Conservation (phyloP, 1,140 invertebrate species). For the Drosophila virilis region DNA sequence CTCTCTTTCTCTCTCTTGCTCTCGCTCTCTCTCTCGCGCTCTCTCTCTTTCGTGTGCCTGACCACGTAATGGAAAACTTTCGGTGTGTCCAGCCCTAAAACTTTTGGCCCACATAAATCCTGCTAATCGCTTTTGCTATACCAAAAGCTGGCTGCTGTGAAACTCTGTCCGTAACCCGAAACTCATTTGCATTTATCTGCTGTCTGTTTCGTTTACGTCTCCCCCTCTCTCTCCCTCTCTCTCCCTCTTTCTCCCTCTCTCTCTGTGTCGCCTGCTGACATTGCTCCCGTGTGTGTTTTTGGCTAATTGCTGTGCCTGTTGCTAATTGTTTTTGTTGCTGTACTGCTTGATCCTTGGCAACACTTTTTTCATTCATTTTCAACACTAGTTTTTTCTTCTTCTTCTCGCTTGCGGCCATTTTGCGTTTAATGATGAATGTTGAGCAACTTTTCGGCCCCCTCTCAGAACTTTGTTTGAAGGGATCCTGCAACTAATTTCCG, state of each 20-base stretch:
- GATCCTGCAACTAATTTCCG: conserved; percentile 67
- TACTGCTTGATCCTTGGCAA: conserved; percentile 29
- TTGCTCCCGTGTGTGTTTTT: conserved; percentile 14
- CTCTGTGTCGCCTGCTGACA: not conserved
- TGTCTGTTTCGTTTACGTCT: conserved; percentile 48
- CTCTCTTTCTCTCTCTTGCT: conserved; percentile 12
- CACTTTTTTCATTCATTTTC: conserved; percentile 55
- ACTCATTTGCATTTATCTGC: conserved; percentile 55
- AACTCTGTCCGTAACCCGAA: conserved; percentile 29
- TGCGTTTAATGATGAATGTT: conserved; percentile 42
- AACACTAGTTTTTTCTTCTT: conserved; percentile 35
- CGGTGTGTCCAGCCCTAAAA: conserved; percentile 35
- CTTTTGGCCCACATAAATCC: conserved; percentile 67
- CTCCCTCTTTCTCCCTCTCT: not conserved
- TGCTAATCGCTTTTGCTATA: conserved; percentile 71
- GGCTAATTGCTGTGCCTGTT: conserved; percentile 69
- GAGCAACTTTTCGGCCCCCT: conserved; percentile 22
- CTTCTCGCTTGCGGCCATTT: conserved; percentile 42
- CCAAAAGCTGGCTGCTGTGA: conserved; percentile 67
- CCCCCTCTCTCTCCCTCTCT: not conserved
- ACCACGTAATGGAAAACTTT: conserved; percentile 68
- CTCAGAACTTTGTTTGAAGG: conserved; percentile 5
- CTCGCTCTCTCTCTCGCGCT: not conserved
- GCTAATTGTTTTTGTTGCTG: conserved; percentile 69
- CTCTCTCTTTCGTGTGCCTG: conserved; percentile 9